Evolutionary conservation across 2,113 vertebrate genomes (phyloP).

Genomic region (Atrichornis clamosus): DNA sequence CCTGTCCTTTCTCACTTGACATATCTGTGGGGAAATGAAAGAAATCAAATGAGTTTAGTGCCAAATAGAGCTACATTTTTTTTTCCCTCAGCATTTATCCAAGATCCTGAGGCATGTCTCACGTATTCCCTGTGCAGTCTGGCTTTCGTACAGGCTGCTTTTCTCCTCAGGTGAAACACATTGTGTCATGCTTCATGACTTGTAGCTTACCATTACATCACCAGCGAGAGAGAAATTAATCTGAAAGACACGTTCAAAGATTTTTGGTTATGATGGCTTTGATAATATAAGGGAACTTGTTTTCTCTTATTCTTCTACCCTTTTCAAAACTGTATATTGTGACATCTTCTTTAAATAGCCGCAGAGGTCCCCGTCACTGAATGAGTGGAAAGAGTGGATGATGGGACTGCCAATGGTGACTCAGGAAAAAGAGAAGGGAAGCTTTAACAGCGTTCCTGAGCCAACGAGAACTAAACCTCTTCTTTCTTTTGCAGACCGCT

Average conservation of each 20-base stretch:
- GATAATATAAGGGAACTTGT: background rate
- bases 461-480: background rate
- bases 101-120: background rate
- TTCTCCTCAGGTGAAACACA: background rate
- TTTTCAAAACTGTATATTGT: background rate
- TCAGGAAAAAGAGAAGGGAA: background rate
- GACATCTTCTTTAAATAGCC: background rate
- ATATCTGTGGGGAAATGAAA: background rate
- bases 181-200: background rate
- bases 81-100: background rate
- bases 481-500: slow-evolving; percentile 80
- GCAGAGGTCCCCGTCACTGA: background rate
- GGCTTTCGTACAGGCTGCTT: background rate
- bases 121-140: background rate
- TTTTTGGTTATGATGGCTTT: slow-evolving; percentile 46
- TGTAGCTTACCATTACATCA: slow-evolving; percentile 16
- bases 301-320: slow-evolving; percentile 69
- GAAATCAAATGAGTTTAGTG: background rate
- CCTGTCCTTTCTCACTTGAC: background rate
- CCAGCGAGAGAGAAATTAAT: slow-evolving; percentile 29
- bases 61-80: background rate
- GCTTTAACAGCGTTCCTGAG: background rate
- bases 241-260: background rate
- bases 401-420: background rate
- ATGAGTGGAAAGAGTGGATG: background rate